Conservation (phyloP, 2,113 vertebrate genomes). For the Heterocephalus glaber region DNA sequence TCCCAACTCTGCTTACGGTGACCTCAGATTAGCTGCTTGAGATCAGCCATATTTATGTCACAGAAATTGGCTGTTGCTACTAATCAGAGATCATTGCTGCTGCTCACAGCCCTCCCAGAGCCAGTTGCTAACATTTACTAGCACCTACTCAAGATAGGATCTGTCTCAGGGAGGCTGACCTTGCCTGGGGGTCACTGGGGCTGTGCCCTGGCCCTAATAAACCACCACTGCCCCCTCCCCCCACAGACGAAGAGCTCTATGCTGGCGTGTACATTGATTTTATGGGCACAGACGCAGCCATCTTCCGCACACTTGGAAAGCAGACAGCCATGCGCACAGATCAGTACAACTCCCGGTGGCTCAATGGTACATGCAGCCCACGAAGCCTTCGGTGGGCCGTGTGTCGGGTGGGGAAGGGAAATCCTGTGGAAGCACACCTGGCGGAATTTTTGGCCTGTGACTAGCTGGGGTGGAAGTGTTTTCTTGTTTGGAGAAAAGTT, state of each 20-base stretch:
- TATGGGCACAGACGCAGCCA: constrained; percentile 98
- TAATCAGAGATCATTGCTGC: not conserved
- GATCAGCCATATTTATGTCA: not conserved
- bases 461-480: too few relatives aligned
- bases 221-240: not conserved
- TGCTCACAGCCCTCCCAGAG: not conserved
- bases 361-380: constrained; percentile 89
- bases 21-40: not conserved
- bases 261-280: constrained; percentile 98
- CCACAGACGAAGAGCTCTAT: constrained; percentile 97
- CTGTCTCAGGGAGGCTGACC: not conserved
- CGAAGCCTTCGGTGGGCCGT: accelerated
- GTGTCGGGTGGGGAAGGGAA: accelerated
- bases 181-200: not conserved
- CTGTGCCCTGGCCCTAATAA: not conserved
- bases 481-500: not conserved
- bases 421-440: accelerated
- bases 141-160: accelerated
- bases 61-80: not conserved
- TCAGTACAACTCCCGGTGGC: constrained; percentile 99
- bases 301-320: constrained; percentile 98
- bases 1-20: not conserved
- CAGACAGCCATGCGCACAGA: constrained; percentile 99
- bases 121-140: not conserved
- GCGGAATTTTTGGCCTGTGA: not conserved